phyloP scores from a whole-genome alignment of 2,888 invertebrate species.

The Aphidius colemani region DNA sequence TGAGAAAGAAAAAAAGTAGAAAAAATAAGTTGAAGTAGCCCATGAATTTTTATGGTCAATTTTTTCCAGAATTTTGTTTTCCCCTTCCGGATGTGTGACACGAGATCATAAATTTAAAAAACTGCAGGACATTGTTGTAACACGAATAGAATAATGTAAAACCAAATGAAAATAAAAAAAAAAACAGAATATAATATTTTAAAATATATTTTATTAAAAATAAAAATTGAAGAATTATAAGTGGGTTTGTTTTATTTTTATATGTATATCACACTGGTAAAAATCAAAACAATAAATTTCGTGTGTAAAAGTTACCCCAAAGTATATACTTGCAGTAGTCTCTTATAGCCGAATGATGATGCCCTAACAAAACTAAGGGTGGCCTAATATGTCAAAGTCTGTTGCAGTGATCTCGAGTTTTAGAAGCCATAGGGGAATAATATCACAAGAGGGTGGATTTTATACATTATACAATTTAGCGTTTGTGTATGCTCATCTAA shows the following conservation, averaged over 20 bases:
- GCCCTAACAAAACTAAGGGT: conserved; percentile 47
- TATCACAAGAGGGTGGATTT: conserved; percentile 37
- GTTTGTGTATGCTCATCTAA: conserved; percentile 48
- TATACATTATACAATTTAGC: conserved; percentile 11
- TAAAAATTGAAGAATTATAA: not conserved
- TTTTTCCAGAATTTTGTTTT: conserved; percentile 3
- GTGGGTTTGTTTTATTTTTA: conserved; percentile 16
- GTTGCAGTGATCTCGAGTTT: conserved; percentile 54
- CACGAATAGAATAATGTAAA: conserved; percentile 16
- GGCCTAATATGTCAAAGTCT: conserved; percentile 60
- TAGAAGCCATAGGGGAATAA: conserved; percentile 29
- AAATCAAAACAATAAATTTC: conserved; percentile 57
- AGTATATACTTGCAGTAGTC: conserved; percentile 44
- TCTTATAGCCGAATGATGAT: conserved; percentile 47
- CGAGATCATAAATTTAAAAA: conserved; percentile 13
- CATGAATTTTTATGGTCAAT: conserved; percentile 42
- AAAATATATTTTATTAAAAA: not conserved
- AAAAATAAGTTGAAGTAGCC: conserved; percentile 10
- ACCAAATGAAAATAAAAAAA: conserved; percentile 19
- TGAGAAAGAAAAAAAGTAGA: not conserved
- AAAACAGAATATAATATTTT: not conserved
- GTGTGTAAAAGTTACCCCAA: conserved; percentile 29
- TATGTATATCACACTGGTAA: conserved; percentile 5
- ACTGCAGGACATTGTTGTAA: conserved; percentile 19
- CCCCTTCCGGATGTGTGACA: not conserved